phyloP scores from a whole-genome alignment of 2,797 vertebrate genomes.

The Amniataba percoides region DNA sequence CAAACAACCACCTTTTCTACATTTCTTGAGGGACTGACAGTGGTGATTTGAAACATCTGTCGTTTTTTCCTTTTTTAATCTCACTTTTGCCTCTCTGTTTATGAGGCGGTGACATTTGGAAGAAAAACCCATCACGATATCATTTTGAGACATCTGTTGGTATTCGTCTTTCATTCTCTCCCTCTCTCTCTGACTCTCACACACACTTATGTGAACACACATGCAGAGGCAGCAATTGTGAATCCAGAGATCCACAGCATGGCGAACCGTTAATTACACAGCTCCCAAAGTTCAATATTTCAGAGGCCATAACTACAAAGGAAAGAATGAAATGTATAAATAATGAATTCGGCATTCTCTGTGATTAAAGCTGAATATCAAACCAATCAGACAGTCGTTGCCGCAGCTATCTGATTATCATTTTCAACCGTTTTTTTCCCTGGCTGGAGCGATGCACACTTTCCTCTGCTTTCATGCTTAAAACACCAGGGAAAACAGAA shows the following conservation, averaged over 20 bases:
- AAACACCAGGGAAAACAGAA: constrained; percentile 57
- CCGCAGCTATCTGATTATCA: constrained; percentile 64
- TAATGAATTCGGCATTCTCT: constrained; percentile 68
- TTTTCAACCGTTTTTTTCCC: constrained; percentile 19
- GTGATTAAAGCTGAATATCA: constrained; percentile 77
- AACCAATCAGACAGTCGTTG: constrained; percentile 65
- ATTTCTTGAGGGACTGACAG: constrained; percentile 2
- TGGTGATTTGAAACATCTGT: constrained; percentile 27
- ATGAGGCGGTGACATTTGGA: constrained; percentile 53
- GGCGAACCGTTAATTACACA: constrained; percentile 62
- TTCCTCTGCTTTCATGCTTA: constrained; percentile 52
- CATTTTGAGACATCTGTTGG: constrained; percentile 54
- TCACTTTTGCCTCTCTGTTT: constrained; percentile 17
- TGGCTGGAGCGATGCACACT: constrained; percentile 39
- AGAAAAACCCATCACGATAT: constrained; percentile 41
- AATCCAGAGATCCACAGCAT: constrained; percentile 46
- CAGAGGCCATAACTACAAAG: constrained; percentile 69
- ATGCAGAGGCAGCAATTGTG: constrained; percentile 24
- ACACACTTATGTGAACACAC: neutral
- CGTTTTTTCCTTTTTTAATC: neutral
- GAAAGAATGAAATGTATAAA: constrained; percentile 67
- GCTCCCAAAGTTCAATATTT: constrained; percentile 69
- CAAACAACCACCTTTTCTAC: neutral
- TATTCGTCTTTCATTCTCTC: constrained; percentile 46
- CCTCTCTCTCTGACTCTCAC: neutral